Evolutionary conservation across 2,113 vertebrate species (phyloP).

Genomic region (Alligator sinensis): DNA sequence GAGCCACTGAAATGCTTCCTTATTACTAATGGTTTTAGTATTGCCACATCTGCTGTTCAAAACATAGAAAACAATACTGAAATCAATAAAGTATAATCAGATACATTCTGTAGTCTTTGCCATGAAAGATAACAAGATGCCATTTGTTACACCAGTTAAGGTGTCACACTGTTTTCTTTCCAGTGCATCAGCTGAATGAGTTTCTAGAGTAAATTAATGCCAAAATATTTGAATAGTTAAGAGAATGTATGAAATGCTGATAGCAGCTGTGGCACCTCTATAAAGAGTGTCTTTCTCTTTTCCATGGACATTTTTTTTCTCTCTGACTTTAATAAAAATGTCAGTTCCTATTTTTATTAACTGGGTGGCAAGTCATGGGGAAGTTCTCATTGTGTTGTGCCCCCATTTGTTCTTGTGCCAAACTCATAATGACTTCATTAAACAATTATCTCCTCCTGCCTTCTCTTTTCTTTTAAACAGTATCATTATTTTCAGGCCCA

Average conservation of each 20-base stretch:
- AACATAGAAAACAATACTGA: background rate
- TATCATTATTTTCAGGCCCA: background rate
- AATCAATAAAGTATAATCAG: constrained; percentile 13
- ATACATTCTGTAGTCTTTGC: background rate
- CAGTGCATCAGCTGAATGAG: background rate
- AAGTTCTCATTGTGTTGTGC: background rate
- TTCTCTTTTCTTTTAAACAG: background rate
- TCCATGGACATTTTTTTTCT: background rate
- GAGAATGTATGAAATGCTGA: background rate
- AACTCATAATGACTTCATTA: background rate
- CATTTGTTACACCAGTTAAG: background rate
- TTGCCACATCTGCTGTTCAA: background rate
- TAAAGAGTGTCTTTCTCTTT: background rate
- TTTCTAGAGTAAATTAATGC: background rate
- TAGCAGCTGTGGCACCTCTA: background rate
- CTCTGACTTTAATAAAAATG: background rate
- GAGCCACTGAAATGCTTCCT: background rate
- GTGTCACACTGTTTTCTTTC: background rate
- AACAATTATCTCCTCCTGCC: background rate
- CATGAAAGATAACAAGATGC: background rate
- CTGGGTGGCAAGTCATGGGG: too few relatives aligned
- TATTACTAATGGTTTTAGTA: background rate
- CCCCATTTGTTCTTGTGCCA: background rate
- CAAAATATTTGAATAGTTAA: background rate
- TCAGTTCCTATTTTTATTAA: background rate